These are phyloP conservation scores for Baccha elongata DNA, from an alignment of 2,888 invertebrate genomes.

Conservation along the genomic window DNA sequence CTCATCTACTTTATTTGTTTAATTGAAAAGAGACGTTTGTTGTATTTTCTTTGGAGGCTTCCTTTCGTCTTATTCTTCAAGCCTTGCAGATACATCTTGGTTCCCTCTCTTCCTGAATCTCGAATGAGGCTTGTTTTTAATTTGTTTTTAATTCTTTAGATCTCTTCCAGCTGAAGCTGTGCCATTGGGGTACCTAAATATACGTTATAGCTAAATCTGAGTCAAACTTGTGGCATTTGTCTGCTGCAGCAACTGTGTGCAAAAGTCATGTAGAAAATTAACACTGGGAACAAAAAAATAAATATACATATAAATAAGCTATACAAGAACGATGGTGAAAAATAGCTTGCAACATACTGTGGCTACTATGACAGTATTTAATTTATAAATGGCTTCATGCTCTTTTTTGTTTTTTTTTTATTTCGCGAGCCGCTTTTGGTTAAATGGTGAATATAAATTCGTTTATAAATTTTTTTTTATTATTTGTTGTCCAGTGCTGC, in stretches of 20 bases:
- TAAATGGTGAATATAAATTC: slow-evolving; percentile 69
- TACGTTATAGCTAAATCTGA: slow-evolving; percentile 52
- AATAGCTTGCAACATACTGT: slow-evolving; percentile 80
- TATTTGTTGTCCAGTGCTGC: slow-evolving; percentile 11
- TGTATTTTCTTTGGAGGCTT: slow-evolving; percentile 48
- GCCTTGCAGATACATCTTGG: slow-evolving; percentile 74
- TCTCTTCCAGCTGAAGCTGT: slow-evolving; percentile 10
- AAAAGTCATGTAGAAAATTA: slow-evolving; percentile 76
- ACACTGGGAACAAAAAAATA: slow-evolving; percentile 76
- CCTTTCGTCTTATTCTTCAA: slow-evolving; percentile 67
- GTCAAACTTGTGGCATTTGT: slow-evolving; percentile 65
- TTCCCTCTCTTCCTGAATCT: slow-evolving; percentile 39
- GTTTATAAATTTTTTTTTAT: slow-evolving; percentile 9
- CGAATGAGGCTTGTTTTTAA: slow-evolving; percentile 72
- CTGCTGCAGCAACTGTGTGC: slow-evolving; percentile 66
- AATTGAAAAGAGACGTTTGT: slow-evolving; percentile 80
- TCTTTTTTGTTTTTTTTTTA: slow-evolving; percentile 50
- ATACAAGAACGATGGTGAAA: slow-evolving; percentile 79
- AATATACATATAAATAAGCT: slow-evolving; percentile 58
- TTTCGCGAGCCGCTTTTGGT: slow-evolving; percentile 48
- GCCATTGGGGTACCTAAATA: background rate
- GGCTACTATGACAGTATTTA: slow-evolving; percentile 73
- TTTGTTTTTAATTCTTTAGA: slow-evolving; percentile 68
- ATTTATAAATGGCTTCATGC: slow-evolving; percentile 72
- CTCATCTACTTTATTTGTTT: slow-evolving; percentile 77